Evolutionary conservation across 1,140 invertebrate genomes (phyloP).

Genomic region (Doryteuthis pealeii): DNA sequence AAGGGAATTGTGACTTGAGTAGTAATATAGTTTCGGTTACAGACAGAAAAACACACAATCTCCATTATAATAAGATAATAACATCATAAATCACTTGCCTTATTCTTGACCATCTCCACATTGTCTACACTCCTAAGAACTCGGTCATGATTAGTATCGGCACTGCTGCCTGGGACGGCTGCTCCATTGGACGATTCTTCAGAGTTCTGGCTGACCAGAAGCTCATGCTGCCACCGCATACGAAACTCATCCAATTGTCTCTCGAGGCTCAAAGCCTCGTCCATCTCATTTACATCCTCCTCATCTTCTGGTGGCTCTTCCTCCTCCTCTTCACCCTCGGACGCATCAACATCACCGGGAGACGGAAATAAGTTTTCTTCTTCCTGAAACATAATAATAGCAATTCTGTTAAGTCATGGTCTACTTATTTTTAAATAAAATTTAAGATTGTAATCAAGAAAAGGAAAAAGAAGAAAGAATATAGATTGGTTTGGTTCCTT

Average conservation of each 20-base stretch:
- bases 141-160: neutral
- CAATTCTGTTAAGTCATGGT: no score
- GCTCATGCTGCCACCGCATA: slow-evolving; percentile 48
- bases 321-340: neutral
- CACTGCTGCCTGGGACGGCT: neutral
- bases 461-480: slow-evolving; percentile 51
- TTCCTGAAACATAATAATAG: neutral
- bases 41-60: no score
- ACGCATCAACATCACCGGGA: neutral
- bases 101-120: neutral
- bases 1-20: no score
- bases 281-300: slow-evolving; percentile 21
- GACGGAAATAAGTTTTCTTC: neutral
- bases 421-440: neutral
- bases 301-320: slow-evolving; percentile 11
- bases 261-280: slow-evolving; percentile 29
- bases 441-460: slow-evolving; percentile 49
- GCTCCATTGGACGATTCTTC: slow-evolving; percentile 4
- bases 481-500: no score
- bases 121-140: neutral
- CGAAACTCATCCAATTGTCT: slow-evolving; percentile 47
- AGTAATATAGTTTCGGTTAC: no score
- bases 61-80: no score
- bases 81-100: neutral
- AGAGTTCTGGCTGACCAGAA: slow-evolving; percentile 19